phyloP scores from a whole-genome alignment of 2,888 invertebrate species.

The Lordiphosa fenestrarum region DNA sequence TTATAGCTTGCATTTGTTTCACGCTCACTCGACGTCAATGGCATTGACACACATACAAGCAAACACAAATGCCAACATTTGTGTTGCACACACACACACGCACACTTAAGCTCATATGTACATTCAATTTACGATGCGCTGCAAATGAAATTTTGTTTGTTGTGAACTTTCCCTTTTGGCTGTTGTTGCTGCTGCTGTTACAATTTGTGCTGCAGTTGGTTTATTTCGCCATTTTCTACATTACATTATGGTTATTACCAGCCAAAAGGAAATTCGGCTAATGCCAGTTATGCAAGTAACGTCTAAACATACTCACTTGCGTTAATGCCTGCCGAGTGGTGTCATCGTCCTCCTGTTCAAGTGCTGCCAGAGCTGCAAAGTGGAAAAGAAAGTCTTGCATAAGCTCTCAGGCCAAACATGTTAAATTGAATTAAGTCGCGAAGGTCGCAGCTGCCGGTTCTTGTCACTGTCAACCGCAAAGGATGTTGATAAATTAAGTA shows the following conservation, averaged over 20 bases:
- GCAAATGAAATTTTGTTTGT: conserved; percentile 74
- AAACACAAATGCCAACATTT: conserved; percentile 53
- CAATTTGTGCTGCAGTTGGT: conserved; percentile 35
- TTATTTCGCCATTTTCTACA: conserved; percentile 49
- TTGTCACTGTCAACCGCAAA: conserved; percentile 54
- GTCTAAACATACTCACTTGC: no score
- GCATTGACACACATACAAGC: conserved; percentile 68
- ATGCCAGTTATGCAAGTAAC: conserved; percentile 29
- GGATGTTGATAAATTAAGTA: conserved; percentile 61
- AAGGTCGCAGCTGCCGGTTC: conserved; percentile 18
- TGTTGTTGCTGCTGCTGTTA: conserved; percentile 19
- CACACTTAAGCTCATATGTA: conserved; percentile 37
- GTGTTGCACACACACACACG: conserved; percentile 34
- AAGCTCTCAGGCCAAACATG: conserved; percentile 20
- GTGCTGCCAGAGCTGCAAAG: conserved; percentile 37
- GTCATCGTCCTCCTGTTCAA: no score
- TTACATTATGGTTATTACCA: conserved; percentile 59
- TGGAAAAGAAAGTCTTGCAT: conserved; percentile 23
- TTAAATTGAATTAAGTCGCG: conserved; percentile 56
- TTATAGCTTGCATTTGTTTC: conserved; percentile 75
- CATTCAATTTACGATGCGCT: conserved; percentile 72
- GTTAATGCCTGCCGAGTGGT: no score
- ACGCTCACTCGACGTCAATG: conserved; percentile 75
- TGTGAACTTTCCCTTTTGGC: conserved; percentile 64
- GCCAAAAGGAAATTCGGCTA: conserved; percentile 35